Conservation (phyloP, 2,113 vertebrate genomes). For the Dromas ardeola region DNA sequence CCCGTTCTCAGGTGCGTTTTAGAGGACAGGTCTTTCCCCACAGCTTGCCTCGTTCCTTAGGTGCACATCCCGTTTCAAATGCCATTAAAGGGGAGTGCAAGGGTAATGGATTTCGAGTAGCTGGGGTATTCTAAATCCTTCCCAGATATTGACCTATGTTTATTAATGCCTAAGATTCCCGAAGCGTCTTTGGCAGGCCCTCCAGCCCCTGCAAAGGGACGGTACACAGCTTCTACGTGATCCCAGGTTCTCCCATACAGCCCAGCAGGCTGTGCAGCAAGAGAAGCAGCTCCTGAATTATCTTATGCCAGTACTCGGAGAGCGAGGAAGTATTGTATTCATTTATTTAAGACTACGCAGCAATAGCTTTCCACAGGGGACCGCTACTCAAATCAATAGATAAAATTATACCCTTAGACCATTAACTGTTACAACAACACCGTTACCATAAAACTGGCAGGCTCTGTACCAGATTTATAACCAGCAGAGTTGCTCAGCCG, state of each 20-base stretch:
- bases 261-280: not conserved
- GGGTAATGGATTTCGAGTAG: not conserved
- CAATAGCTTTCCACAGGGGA: not conserved
- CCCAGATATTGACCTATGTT: not conserved
- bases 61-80: not conserved
- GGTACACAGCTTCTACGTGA: rapidly evolving
- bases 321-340: not conserved
- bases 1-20: not conserved
- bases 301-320: not conserved
- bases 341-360: not conserved
- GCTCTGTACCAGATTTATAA: not conserved
- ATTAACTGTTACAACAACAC: constrained; percentile 3
- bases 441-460: not conserved
- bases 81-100: not conserved
- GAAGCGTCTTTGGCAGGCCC: not conserved
- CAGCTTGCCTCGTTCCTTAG: rapidly evolving
- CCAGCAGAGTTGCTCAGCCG: not conserved
- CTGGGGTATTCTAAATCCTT: not conserved
- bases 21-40: not conserved
- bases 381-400: constrained; percentile 12
- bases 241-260: not conserved
- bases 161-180: not conserved
- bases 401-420: constrained; percentile 20
- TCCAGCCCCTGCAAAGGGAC: not conserved
- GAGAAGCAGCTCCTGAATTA: not conserved